Evolutionary conservation across 2,888 invertebrate genomes (phyloP).

Genomic region (Oxycera nigricornis): DNA sequence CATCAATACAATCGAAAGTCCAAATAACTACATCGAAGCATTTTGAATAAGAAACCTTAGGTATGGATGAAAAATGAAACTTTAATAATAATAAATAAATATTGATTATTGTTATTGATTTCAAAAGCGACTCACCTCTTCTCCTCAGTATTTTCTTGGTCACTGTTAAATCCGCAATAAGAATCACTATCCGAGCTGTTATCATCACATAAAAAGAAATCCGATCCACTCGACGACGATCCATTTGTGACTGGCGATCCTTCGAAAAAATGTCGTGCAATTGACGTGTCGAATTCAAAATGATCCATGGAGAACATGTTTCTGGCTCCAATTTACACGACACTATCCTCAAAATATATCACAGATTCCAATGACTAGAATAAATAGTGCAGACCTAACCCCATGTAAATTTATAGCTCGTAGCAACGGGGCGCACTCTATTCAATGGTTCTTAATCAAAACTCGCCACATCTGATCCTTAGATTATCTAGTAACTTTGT

Average conservation of each 20-base stretch:
- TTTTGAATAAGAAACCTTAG: too few relatives aligned
- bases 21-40: too few relatives aligned
- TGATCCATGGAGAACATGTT: constrained; percentile 73
- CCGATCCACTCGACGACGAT: constrained; percentile 69
- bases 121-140: constrained; percentile 79
- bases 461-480: not conserved
- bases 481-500: constrained; percentile 2
- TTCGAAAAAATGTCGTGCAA: constrained; percentile 71
- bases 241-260: constrained; percentile 68
- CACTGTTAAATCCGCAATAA: constrained; percentile 75
- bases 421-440: not conserved
- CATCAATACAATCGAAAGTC: too few relatives aligned
- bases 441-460: constrained; percentile 1
- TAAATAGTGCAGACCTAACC: not conserved
- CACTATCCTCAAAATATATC: constrained; percentile 27
- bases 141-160: constrained; percentile 78
- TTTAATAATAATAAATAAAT: too few relatives aligned
- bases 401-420: not conserved
- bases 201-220: constrained; percentile 70
- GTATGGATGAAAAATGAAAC: too few relatives aligned
- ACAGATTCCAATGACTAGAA: constrained; percentile 32
- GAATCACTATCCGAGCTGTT: constrained; percentile 67
- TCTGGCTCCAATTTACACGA: not conserved
- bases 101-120: too few relatives aligned
- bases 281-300: constrained; percentile 71